Percentiles rank a stretch among this genome's conserved stretches.
phyloP scores from a whole-genome alignment of 92 coral and sea anemone species.

The Porites divaricata region DNA sequence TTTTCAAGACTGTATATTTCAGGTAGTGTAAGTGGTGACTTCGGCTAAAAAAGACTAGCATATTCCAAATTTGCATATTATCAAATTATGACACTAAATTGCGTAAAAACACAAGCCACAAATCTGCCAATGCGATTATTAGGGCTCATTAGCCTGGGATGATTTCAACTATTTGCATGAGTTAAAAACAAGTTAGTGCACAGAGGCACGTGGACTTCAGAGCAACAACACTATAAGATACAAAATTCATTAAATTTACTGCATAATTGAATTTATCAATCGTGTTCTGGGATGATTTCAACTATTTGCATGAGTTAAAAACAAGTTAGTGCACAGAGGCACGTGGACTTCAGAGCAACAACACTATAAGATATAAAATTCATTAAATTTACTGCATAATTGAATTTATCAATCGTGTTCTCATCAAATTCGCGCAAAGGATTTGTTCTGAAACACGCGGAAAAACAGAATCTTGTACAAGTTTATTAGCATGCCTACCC shows the following conservation, averaged over 20 bases:
- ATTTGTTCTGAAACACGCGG: background rate
- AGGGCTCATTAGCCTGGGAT: constrained; percentile 9
- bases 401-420: background rate
- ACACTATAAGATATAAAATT: background rate
- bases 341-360: background rate
- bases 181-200: background rate
- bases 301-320: constrained; percentile 6
- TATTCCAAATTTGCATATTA: background rate
- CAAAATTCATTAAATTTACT: too few species aligned
- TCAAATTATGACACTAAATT: background rate
- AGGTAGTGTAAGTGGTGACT: too few species aligned
- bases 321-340: too few species aligned
- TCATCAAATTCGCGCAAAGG: background rate
- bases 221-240: background rate
- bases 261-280: background rate
- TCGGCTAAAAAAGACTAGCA: background rate
- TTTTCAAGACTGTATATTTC: too few species aligned
- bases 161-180: background rate
- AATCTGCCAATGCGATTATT: background rate
- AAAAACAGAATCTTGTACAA: background rate
- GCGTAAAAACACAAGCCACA: constrained; percentile 6
- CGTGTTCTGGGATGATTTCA: too few species aligned
- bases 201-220: background rate
- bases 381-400: too few species aligned
- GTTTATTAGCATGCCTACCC: constrained; percentile 39